phyloP scores from a whole-genome alignment of 2,888 invertebrate genomes.

The Alentia gelatinosa region DNA sequence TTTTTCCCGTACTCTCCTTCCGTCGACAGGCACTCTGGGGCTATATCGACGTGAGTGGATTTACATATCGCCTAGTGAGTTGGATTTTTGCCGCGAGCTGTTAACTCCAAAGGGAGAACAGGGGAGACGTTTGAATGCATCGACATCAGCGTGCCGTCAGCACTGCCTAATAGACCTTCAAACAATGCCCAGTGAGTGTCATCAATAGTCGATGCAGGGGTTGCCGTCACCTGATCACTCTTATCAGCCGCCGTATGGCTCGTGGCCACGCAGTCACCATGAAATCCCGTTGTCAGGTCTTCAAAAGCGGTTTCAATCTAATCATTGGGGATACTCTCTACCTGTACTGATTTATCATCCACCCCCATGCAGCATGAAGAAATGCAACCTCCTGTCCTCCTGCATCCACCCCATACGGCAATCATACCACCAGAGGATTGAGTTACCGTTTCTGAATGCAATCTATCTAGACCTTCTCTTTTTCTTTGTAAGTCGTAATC shows the following conservation, averaged over 20 bases:
- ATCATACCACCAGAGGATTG: background rate
- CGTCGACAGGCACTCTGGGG: background rate
- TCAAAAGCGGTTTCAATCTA: background rate
- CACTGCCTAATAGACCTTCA: constrained; percentile 22
- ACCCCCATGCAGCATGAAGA: background rate
- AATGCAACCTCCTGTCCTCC: background rate
- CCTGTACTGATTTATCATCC: background rate
- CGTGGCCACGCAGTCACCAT: background rate
- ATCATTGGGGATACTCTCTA: background rate
- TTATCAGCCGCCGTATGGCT: background rate
- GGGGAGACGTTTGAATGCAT: background rate
- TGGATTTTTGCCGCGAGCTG: background rate
- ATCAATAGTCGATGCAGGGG: too few relatives aligned
- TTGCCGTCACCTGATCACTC: background rate
- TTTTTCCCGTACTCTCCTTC: background rate
- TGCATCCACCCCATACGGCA: background rate
- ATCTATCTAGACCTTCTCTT: background rate
- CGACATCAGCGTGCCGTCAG: background rate
- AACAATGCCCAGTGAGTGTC: background rate
- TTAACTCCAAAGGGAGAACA: background rate
- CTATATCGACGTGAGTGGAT: constrained; percentile 38
- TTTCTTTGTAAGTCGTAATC: background rate
- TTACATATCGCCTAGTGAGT: constrained; percentile 23
- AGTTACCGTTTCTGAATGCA: background rate
- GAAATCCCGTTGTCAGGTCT: background rate